Evolutionary conservation across 2,113 vertebrate genomes (phyloP), one percentile per base, ranked within the genome.

Genomic region (Tringa solitaria): DNA sequence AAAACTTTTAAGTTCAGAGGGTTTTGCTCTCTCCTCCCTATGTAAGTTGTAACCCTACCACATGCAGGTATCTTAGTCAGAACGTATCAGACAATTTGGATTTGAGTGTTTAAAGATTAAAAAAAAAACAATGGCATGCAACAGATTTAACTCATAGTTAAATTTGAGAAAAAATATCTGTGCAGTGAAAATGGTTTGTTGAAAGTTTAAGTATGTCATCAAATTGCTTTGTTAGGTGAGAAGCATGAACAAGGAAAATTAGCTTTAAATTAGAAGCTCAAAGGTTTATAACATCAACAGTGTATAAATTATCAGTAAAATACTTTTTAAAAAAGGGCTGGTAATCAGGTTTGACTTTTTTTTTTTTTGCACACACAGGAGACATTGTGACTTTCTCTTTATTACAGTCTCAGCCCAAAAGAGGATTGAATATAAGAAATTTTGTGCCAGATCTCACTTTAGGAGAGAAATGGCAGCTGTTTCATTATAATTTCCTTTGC

Each of bases 21-120:
- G 3, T 24, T 87, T 90, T 68, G 6, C 7, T 60, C 5, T 65
- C 3, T 84, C 32, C 9, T 81, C 14, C 15, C 18, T 77, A 1
- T 2, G 1, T 83, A 17, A 0, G 0, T 51, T 88, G 20, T 65
- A 56, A n/a, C 4, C 30, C 26, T 45, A 41, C 17, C 39, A 63
- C 16, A 8, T 78, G 63, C 22, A 75, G 32, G 22, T 57, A 22
- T 41, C 17, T 65, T 57, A 10, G 14, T 41, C 14, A 80, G 35
- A 85, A 80, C 30, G 2, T 30, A 24, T 54, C 32, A 20, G 21
- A 6, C 14, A 6, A 30, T 51, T 83, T 64, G 24, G 43, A 60
- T 8, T 82, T 78, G 3, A 72, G 11, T 27, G 4, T n/a, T 92
- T 80, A 70, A 80, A 81, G 30, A 73, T 32, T 9, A 48, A 54